Evolutionary conservation across 2,888 invertebrate species (phyloP).

Genomic region (Ophion ellenae): DNA sequence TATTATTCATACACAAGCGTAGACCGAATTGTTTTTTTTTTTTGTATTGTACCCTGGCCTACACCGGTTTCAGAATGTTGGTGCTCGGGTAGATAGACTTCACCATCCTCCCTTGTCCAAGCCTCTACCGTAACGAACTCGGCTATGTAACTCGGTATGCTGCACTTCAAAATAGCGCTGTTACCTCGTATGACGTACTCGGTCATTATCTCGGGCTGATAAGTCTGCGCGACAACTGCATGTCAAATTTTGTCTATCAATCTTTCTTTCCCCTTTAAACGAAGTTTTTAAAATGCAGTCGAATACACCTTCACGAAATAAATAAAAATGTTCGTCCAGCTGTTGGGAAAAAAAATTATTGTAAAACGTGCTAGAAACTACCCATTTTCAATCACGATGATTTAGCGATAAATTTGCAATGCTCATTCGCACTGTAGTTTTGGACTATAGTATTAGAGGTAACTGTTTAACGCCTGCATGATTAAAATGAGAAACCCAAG

Average conservation of each 20-base stretch:
- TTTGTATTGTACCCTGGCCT: slow-evolving; percentile 75
- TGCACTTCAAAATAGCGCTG: slow-evolving; percentile 89
- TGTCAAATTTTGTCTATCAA: slow-evolving; percentile 29
- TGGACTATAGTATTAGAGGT: too few species aligned
- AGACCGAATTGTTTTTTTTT: slow-evolving; percentile 22
- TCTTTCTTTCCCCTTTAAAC: neutral
- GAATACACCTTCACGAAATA: neutral
- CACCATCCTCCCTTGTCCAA: slow-evolving; percentile 89
- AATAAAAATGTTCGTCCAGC: neutral
- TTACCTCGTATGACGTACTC: slow-evolving; percentile 91
- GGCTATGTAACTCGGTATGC: slow-evolving; percentile 90
- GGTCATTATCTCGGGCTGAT: slow-evolving; percentile 89
- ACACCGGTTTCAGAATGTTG: slow-evolving; percentile 65
- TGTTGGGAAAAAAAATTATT: neutral
- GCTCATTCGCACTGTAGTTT: too few species aligned
- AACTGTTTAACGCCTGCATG: too few species aligned
- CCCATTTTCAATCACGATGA: too few species aligned
- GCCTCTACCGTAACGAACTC: slow-evolving; percentile 90
- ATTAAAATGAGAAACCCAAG: too few species aligned
- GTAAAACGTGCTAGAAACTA: too few species aligned
- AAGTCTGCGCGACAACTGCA: slow-evolving; percentile 89
- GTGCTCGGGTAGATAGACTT: slow-evolving; percentile 80
- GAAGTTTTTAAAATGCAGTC: too few species aligned
- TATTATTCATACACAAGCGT: slow-evolving; percentile 21
- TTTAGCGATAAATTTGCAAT: too few species aligned